Evolutionary conservation across 2,113 vertebrate species (phyloP).

Genomic region (Acinonyx jubatus): DNA sequence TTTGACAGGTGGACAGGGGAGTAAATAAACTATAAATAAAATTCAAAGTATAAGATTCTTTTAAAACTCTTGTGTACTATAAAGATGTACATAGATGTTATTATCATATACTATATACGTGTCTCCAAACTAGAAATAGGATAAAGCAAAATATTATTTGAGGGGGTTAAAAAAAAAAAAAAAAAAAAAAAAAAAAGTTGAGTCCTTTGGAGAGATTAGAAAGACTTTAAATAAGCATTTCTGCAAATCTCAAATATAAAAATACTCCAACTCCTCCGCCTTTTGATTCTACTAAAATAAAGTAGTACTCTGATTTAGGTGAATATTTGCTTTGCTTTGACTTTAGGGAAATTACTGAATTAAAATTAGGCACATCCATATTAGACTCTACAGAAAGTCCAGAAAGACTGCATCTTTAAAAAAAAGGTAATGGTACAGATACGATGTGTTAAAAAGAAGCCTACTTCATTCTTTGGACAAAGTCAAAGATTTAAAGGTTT

Average conservation of each 20-base stretch:
- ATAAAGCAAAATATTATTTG: neutral
- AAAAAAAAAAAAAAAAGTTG: neutral
- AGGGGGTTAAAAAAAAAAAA: no score
- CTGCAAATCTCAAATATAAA: conserved; percentile 22
- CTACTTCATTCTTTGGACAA: neutral
- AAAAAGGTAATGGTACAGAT: neutral
- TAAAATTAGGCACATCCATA: neutral
- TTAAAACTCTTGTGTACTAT: neutral
- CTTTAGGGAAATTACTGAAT: neutral
- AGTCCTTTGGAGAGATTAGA: neutral
- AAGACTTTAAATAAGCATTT: neutral
- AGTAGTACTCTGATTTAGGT: neutral
- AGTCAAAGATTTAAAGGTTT: neutral
- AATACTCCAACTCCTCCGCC: neutral
- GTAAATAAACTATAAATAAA: neutral
- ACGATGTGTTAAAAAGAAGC: neutral
- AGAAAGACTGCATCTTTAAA: neutral
- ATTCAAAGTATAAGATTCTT: neutral
- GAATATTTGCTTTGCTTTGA: neutral
- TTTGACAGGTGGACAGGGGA: neutral
- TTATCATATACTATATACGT: neutral
- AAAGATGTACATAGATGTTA: neutral
- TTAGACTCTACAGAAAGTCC: neutral
- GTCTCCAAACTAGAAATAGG: conserved; percentile 29
- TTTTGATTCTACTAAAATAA: conserved; percentile 28